phyloP scores from a whole-genome alignment of 2,113 vertebrate species.

The Phylloscopus trochiloides region DNA sequence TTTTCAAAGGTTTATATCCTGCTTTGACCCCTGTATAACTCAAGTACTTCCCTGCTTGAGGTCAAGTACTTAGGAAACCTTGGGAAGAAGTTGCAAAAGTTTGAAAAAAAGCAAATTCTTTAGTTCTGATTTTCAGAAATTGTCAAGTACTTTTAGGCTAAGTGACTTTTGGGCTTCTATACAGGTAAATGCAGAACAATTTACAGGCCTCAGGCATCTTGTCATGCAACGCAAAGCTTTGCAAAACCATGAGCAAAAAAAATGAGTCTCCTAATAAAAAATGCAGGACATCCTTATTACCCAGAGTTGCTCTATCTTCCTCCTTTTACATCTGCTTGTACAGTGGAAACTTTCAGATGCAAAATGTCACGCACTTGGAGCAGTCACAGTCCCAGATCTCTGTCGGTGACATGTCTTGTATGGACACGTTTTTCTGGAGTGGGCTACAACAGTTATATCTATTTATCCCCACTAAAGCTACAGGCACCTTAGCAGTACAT shows the following conservation, averaged over 20 bases:
- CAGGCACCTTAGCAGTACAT: not conserved
- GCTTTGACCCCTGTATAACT: not conserved
- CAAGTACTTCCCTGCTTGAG: not conserved
- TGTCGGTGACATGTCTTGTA: not conserved
- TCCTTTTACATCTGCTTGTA: not conserved
- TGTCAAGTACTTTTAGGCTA: not conserved
- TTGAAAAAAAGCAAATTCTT: not conserved
- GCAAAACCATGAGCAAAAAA: not conserved
- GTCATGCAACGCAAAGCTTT: not conserved
- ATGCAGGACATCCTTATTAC: not conserved
- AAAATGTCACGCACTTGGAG: not conserved
- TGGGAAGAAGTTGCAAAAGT: not conserved
- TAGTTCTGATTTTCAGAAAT: not conserved
- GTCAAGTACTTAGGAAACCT: not conserved
- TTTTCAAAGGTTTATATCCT: not conserved
- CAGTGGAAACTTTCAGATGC: not conserved
- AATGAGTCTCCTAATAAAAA: not conserved
- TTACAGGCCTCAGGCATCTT: not conserved
- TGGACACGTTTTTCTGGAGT: accelerated
- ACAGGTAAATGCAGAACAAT: not conserved
- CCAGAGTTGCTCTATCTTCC: not conserved
- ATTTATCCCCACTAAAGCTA: not conserved
- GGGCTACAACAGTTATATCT: not conserved
- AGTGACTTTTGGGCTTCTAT: not conserved
- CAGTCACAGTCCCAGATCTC: not conserved